Evolutionary conservation across 2,797 vertebrate genomes (phyloP).

Genomic region (Yasuhikotakia modesta): DNA sequence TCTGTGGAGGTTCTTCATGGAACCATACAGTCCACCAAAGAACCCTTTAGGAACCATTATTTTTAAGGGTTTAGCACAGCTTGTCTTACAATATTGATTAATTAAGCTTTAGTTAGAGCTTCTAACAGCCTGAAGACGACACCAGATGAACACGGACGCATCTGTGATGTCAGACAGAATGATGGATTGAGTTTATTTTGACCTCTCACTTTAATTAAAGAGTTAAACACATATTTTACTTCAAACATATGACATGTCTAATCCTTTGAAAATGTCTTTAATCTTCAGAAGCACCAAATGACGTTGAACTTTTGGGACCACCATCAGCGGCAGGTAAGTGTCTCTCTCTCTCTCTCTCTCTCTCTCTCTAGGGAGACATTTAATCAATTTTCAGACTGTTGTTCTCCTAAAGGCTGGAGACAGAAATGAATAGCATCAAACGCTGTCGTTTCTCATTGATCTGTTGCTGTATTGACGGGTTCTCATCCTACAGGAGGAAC

Average conservation of each 20-base stretch:
- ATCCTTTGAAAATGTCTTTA: conserved; percentile 48
- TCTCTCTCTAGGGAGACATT: conserved; percentile 10
- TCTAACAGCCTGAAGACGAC: conserved; percentile 16
- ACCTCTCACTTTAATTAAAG: conserved; percentile 27
- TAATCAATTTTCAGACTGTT: conserved; percentile 13
- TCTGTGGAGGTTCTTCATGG: no score
- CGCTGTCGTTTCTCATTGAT: conserved; percentile 18
- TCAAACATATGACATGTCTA: conserved; percentile 32
- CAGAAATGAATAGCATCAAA: conserved; percentile 28
- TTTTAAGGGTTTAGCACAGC: not conserved
- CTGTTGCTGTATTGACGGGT: conserved; percentile 34
- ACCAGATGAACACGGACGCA: conserved; percentile 12
- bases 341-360: conserved; percentile 9
- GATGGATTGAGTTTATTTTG: conserved; percentile 31
- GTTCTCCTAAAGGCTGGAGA: conserved; percentile 10
- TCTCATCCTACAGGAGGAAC: conserved; percentile 70
- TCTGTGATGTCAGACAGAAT: conserved; percentile 19
- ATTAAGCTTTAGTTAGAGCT: not conserved
- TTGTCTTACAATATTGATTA: not conserved
- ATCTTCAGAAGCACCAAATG: conserved; percentile 79
- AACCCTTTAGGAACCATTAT: not conserved
- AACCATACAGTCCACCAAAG: no score
- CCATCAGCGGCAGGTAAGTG: conserved; percentile 73
- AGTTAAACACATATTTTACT: conserved; percentile 35
- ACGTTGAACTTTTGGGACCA: conserved; percentile 77